phyloP scores from a whole-genome alignment of 2,888 invertebrate genomes.

The Xylocampa areola region DNA sequence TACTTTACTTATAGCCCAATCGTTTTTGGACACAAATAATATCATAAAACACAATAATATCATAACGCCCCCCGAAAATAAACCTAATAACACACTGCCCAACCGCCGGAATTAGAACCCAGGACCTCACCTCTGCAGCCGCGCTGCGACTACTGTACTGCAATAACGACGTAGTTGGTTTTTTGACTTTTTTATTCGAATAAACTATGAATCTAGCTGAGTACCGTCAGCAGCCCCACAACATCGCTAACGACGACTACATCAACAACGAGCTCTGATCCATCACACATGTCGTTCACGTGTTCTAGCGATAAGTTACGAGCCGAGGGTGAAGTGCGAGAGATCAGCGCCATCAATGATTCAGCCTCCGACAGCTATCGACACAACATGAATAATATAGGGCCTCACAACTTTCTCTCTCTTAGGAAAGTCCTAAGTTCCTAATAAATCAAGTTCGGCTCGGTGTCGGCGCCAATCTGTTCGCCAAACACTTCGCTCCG shows the following conservation, averaged over 20 bases:
- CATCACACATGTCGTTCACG: background rate
- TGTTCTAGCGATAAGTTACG: constrained; percentile 1
- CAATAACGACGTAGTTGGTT: too few species aligned
- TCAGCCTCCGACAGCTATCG: constrained; percentile 7
- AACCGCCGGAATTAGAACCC: too few species aligned
- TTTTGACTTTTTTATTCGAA: too few species aligned
- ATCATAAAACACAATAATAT: too few species aligned
- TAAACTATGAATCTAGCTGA: too few species aligned
- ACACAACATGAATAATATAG: constrained; percentile 9
- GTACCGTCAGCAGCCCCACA: too few species aligned
- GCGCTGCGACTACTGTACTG: too few species aligned
- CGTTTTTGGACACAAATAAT: too few species aligned
- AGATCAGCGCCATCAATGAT: constrained; percentile 16
- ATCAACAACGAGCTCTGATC: background rate
- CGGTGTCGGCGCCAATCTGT: background rate
- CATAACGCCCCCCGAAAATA: too few species aligned
- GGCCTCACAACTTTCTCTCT: background rate
- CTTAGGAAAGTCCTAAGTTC: background rate
- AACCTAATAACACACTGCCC: too few species aligned
- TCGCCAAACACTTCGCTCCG: background rate
- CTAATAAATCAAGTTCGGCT: constrained; percentile 1
- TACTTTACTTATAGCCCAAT: too few species aligned
- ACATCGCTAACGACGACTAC: background rate
- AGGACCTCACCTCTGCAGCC: too few species aligned
- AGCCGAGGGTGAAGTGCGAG: constrained; percentile 4